Conservation (phyloP, 2,797 vertebrate genomes). For the Platalea minor region DNA sequence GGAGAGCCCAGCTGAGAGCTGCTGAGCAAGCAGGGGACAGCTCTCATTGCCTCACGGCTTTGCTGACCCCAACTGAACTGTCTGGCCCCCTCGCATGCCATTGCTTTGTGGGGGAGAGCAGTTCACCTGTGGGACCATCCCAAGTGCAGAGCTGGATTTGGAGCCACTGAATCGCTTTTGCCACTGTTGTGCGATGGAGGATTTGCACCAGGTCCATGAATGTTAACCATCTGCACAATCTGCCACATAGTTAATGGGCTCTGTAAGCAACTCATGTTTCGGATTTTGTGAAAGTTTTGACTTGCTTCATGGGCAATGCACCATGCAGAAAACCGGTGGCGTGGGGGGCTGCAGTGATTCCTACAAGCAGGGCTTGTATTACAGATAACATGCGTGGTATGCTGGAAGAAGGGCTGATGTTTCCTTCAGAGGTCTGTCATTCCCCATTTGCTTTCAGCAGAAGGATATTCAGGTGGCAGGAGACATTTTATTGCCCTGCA, state of each 20-base stretch:
- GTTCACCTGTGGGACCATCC: rapidly evolving
- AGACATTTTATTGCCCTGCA: neutral
- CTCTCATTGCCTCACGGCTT: neutral
- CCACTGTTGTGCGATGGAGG: rapidly evolving
- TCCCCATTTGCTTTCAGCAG: neutral
- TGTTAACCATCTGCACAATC: neutral
- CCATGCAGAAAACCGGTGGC: neutral
- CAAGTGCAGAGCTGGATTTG: neutral
- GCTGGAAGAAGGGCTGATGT: neutral
- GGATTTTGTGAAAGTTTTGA: neutral
- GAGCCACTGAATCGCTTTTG: rapidly evolving
- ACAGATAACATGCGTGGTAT: rapidly evolving
- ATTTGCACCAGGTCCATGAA: neutral
- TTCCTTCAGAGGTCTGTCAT: neutral
- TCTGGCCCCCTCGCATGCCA: rapidly evolving
- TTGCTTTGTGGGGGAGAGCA: rapidly evolving
- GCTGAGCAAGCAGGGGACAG: neutral
- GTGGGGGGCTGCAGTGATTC: neutral
- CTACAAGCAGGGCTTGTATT: neutral
- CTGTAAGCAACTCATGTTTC: neutral
- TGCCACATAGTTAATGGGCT: rapidly evolving
- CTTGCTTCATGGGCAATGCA: neutral
- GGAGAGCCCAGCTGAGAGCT: neutral
- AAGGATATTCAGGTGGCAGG: neutral
- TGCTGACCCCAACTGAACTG: neutral